Evolutionary conservation across 2,797 vertebrate species (phyloP), one percentile per base, ranked within the genome.

Genomic region (Heterohyrax brucei): DNA sequence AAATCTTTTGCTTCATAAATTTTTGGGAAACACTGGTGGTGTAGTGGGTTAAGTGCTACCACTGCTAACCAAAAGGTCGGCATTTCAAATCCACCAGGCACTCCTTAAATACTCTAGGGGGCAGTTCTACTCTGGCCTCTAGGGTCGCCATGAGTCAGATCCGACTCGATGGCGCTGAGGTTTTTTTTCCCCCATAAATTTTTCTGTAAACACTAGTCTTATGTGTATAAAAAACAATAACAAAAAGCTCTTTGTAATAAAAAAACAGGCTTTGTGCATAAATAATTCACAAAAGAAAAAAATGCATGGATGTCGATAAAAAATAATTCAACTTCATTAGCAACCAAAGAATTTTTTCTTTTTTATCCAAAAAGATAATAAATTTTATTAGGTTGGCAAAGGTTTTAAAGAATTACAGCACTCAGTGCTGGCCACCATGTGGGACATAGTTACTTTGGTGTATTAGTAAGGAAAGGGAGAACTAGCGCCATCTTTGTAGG

Each of bases 271-370:
- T 87, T 81, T 70, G 5, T 14, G 9, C 73, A 61, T 89, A 73
- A 79, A 66, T 68, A 88, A 87, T 90, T 95, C 50, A 84, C 46
- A 21, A 73, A 39, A 85, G 53, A 59, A 86, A 77, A 85, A 44
- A n/a, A 28, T 3, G 21, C 61, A 48, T 79, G 50, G 59, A 90
- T 88, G 33, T 44, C 26, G 80, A 78, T 70, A 87, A 87, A 76
- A 61, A 92, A 94, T 81, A 70, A 39, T 26, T 83, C 66, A 75
- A 79, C 75, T 64, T 93, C n/a, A 16, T 19, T 89, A 70, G 22
- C 53, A 92, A 96, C 73, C 26, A 87, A 87, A 94, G 9, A 96
- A 95, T 70, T 81, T 53, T 53, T 53, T 53, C 39, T 39, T 39
- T 39, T 39, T 39, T 39, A 39, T 39, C 39, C 39, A 39, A 6